phyloP scores from a whole-genome alignment of 2,113 vertebrate genomes.

The Psittacula cyanocephala region DNA sequence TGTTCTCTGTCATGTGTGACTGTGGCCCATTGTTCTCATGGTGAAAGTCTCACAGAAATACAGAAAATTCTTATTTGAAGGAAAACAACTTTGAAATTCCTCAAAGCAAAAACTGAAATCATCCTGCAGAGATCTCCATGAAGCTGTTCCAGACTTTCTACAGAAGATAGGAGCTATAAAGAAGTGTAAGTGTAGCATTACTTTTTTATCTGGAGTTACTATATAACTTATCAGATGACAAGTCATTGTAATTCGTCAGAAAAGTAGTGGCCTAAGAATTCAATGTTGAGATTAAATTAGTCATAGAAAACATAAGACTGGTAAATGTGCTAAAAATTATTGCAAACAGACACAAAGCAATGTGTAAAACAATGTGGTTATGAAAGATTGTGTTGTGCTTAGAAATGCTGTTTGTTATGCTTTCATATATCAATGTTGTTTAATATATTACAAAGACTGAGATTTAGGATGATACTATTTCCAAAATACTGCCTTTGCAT shows the following conservation, averaged over 20 bases:
- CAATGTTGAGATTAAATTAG: neutral
- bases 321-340: neutral
- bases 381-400: neutral
- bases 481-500: neutral
- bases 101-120: neutral
- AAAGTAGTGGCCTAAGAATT: neutral
- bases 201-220: conserved; percentile 15
- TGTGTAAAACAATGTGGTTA: neutral
- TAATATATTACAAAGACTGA: neutral
- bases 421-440: neutral
- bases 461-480: neutral
- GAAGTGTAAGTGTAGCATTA: neutral
- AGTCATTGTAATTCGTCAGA: neutral
- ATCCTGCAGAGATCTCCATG: neutral
- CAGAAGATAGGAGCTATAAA: conserved; percentile 13
- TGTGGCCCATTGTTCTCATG: neutral
- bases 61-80: neutral
- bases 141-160: conserved; percentile 23
- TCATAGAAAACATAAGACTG: neutral
- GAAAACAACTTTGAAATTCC: conserved; percentile 18
- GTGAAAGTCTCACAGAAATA: neutral
- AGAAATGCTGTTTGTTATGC: neutral
- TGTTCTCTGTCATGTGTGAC: neutral
- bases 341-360: neutral
- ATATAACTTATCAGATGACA: conserved; percentile 4